Evolutionary conservation across 2,888 invertebrate genomes (phyloP).

Genomic region (Augochlorella aurata): DNA sequence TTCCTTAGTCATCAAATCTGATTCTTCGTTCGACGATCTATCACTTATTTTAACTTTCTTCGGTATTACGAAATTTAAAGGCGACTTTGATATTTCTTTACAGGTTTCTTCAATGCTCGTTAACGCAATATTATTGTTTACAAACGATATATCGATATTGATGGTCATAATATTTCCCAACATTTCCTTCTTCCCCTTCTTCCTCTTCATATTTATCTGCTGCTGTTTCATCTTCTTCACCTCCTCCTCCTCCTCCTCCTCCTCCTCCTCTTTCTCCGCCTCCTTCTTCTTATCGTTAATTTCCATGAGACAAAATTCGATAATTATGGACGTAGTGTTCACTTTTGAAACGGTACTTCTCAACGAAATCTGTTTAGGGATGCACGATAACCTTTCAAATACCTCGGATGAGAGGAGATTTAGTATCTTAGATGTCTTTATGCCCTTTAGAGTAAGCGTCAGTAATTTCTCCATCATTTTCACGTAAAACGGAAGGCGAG

Average conservation of each 20-base stretch:
- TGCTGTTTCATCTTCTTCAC: not conserved
- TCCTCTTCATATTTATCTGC: not conserved
- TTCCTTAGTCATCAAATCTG: conserved; percentile 60
- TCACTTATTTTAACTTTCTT: conserved; percentile 26
- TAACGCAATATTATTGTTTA: conserved; percentile 17
- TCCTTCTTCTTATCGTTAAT: conserved; percentile 8
- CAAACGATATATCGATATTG: conserved; percentile 24
- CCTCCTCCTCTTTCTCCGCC: not conserved
- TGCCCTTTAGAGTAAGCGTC: not conserved
- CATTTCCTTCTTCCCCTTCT: not conserved
- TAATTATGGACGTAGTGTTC: conserved; percentile 16
- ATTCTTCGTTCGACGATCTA: conserved; percentile 45
- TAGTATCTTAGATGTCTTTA: not conserved
- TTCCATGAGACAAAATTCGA: conserved; percentile 19
- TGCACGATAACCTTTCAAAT: not conserved
- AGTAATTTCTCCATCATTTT: not conserved
- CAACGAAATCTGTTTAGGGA: not conserved
- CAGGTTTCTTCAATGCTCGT: conserved; percentile 13
- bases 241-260: not conserved
- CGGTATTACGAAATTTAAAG: conserved; percentile 34
- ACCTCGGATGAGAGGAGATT: not conserved
- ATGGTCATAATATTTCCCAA: conserved; percentile 24
- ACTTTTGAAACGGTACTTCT: not conserved
- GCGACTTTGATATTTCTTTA: conserved; percentile 31
- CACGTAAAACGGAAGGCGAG: conserved; percentile 9